phyloP scores from a whole-genome alignment of 2,113 vertebrate species.

The Oncorhynchus gorbuscha region DNA sequence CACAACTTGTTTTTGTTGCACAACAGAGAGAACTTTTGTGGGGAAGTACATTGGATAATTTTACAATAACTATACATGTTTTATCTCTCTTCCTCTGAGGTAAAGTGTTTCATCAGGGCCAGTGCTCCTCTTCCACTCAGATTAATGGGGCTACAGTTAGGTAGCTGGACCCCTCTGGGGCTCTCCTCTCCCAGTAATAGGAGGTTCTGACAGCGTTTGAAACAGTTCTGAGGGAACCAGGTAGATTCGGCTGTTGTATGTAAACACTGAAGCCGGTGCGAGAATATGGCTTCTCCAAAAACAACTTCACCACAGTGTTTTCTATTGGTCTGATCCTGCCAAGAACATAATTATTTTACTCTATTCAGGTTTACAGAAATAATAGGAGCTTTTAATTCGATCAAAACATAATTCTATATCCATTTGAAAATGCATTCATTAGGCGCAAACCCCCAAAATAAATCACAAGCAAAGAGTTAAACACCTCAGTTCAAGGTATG shows the following conservation, averaged over 20 bases:
- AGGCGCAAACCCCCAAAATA: too few species aligned
- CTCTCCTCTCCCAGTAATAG: conserved; percentile 1
- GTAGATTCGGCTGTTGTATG: not conserved
- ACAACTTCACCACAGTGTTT: not conserved
- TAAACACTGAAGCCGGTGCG: not conserved
- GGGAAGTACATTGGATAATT: not conserved
- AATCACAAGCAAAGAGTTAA: not conserved
- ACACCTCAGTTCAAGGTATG: not conserved
- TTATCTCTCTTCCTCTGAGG: conserved; percentile 14
- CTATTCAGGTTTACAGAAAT: too few species aligned
- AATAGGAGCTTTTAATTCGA: too few species aligned
- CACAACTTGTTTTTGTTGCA: not conserved
- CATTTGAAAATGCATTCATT: too few species aligned
- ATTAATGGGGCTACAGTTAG: conserved; percentile 4
- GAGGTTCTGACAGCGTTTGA: too few species aligned
- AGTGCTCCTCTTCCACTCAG: not conserved
- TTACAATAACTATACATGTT: not conserved
- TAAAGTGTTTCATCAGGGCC: conserved; percentile 17
- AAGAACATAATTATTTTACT: too few species aligned
- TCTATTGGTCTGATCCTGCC: too few species aligned
- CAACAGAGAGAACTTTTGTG: not conserved
- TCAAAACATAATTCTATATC: too few species aligned
- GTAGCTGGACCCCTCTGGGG: not conserved
- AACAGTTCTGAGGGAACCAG: not conserved
- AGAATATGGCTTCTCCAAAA: not conserved